These are phyloP conservation scores for Ianthella basta DNA, from an alignment of 37 sponge, comb jelly and placozoan species.

Conservation along the genomic window DNA sequence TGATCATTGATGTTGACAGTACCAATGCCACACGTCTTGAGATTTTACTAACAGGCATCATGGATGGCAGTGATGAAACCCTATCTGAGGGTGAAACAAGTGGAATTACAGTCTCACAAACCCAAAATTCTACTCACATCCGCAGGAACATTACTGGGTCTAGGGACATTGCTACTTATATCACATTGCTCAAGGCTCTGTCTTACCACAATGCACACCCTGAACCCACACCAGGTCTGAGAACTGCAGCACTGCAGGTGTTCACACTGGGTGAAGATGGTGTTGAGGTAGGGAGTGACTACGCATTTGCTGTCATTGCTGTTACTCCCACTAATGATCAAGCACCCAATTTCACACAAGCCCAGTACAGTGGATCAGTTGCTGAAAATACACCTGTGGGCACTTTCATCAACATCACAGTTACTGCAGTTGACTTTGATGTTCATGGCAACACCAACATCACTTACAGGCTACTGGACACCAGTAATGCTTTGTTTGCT, in stretches of 20 bases:
- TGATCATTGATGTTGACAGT: constrained; percentile 59
- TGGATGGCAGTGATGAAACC: constrained; percentile 3
- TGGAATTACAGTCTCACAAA: too few species aligned
- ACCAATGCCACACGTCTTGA: constrained; percentile 1
- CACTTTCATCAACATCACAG: constrained; percentile 30
- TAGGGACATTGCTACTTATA: constrained; percentile 12
- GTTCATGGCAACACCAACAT: constrained; percentile 24
- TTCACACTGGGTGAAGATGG: constrained; percentile 30
- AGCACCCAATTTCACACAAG: constrained; percentile 35
- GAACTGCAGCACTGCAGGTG: constrained; percentile 27
- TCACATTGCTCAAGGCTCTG: constrained; percentile 22
- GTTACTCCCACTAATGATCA: constrained; percentile 56
- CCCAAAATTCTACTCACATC: background rate
- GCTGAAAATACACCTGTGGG: constrained; percentile 36
- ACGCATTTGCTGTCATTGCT: constrained; percentile 32
- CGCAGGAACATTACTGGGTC: background rate
- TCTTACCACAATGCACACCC: constrained; percentile 25
- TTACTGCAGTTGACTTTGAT: constrained; percentile 24
- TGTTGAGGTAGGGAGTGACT: constrained; percentile 22
- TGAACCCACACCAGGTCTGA: constrained; percentile 41
- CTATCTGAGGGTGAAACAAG: background rate
- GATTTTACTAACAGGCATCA: background rate
- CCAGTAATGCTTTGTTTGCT: constrained; percentile 13
- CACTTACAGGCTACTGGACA: constrained; percentile 33
- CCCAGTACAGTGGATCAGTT: constrained; percentile 21